These are phyloP conservation scores for Hirtodrosophila alboralis DNA, from an alignment of 2,888 invertebrate species.

Conservation along the genomic window DNA sequence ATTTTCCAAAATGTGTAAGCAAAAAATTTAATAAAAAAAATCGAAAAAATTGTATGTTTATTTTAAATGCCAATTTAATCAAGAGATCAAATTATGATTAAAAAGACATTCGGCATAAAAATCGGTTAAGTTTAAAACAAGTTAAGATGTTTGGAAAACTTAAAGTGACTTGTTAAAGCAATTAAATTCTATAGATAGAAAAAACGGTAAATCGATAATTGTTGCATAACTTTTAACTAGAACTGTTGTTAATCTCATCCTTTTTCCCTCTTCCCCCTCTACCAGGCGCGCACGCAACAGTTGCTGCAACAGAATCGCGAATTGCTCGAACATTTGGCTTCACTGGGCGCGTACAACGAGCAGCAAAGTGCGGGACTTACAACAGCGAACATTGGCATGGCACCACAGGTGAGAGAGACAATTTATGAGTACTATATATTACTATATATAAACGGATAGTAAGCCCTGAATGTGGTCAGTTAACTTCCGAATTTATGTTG, in stretches of 20 bases:
- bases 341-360: slow-evolving; percentile 94
- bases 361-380: slow-evolving; percentile 88
- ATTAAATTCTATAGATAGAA: too few relatives aligned
- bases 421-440: slow-evolving; percentile 2
- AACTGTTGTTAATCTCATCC: not conserved
- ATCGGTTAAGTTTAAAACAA: too few relatives aligned
- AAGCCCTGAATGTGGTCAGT: slow-evolving; percentile 25
- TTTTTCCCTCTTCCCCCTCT: not conserved
- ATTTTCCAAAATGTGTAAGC: too few relatives aligned
- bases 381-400: slow-evolving; percentile 85
- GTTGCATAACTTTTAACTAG: too few relatives aligned
- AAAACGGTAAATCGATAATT: too few relatives aligned
- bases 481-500: slow-evolving; percentile 51
- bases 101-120: too few relatives aligned
- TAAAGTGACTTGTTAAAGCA: too few relatives aligned
- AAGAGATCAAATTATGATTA: too few relatives aligned
- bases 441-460: slow-evolving; percentile 9
- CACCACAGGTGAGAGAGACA: slow-evolving; percentile 87
- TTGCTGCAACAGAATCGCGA: slow-evolving; percentile 97
- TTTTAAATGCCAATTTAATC: too few relatives aligned
- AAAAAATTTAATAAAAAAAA: too few relatives aligned
- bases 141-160: too few relatives aligned
- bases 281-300: slow-evolving; percentile 94
- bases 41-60: too few relatives aligned
- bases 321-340: slow-evolving; percentile 96